Conservation (phyloP, 1,140 invertebrate species). For the Latrodectus geometricus region DNA sequence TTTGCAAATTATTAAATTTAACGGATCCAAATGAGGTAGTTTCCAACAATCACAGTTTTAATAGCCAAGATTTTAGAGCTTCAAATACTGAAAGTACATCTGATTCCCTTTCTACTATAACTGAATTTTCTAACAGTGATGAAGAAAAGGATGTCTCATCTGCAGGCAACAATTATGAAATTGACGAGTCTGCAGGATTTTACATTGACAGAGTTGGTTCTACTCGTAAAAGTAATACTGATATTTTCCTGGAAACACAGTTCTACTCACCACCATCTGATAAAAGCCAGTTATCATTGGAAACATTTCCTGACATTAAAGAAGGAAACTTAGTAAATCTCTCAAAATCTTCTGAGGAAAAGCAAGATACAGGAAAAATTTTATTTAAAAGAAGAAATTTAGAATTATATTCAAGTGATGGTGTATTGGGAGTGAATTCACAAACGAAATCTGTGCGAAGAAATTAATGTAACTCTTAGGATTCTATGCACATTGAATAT, state of each 20-base stretch:
- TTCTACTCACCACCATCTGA: background rate
- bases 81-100: background rate
- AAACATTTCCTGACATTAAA: slow-evolving; percentile 36
- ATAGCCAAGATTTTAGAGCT: slow-evolving; percentile 27
- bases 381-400: slow-evolving; percentile 40
- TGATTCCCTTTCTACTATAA: slow-evolving; percentile 26
- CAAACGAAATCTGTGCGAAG: no score
- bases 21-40: slow-evolving; percentile 75
- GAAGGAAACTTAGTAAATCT: background rate
- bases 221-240: background rate
- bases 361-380: background rate
- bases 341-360: background rate
- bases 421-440: background rate
- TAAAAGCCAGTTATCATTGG: background rate
- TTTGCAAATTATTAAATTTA: slow-evolving; percentile 84
- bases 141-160: background rate
- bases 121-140: slow-evolving; percentile 7
- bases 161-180: background rate
- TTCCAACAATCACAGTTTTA: slow-evolving; percentile 2
- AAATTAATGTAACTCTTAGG: no score
- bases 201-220: slow-evolving; percentile 20
- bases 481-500: no score
- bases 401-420: slow-evolving; percentile 28
- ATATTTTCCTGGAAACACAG: background rate
- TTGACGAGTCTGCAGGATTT: background rate